A percentile compares a stretch with the other conserved stretches of the same genome.
These are phyloP conservation scores for Spatula clypeata DNA, from an alignment of 2,797 vertebrate genomes.

Conservation along the genomic window DNA sequence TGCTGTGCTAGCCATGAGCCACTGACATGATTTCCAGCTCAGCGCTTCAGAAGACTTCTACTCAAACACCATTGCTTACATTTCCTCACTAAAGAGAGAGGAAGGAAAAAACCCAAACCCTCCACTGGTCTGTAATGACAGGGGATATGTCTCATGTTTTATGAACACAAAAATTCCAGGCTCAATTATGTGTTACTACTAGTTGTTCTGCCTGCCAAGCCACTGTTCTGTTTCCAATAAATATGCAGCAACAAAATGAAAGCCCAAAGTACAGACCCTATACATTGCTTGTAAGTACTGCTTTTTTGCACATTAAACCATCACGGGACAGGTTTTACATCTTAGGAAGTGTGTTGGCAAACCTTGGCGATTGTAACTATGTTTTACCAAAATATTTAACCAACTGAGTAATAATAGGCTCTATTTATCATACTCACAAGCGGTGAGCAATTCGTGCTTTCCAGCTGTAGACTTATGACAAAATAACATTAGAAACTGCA, in stretches of 20 bases:
- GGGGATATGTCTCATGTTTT: background rate
- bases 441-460: background rate
- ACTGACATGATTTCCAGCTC: constrained; percentile 44
- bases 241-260: background rate
- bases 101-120: background rate
- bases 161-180: background rate
- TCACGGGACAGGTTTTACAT: background rate
- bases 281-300: background rate
- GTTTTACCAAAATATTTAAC: constrained; percentile 52
- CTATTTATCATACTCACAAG: background rate
- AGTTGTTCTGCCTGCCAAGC: background rate
- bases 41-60: background rate
- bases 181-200: background rate
- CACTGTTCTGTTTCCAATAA: background rate
- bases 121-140: background rate
- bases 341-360: background rate
- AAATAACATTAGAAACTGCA: background rate
- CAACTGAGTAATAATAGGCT: background rate
- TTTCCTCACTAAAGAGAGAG: background rate
- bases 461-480: background rate
- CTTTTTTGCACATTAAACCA: background rate
- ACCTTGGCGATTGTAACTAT: background rate
- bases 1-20: constrained; percentile 14
- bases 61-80: background rate
- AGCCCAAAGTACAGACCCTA: background rate